phyloP scores from a whole-genome alignment of 2,797 vertebrate genomes.

The Sparus aurata region DNA sequence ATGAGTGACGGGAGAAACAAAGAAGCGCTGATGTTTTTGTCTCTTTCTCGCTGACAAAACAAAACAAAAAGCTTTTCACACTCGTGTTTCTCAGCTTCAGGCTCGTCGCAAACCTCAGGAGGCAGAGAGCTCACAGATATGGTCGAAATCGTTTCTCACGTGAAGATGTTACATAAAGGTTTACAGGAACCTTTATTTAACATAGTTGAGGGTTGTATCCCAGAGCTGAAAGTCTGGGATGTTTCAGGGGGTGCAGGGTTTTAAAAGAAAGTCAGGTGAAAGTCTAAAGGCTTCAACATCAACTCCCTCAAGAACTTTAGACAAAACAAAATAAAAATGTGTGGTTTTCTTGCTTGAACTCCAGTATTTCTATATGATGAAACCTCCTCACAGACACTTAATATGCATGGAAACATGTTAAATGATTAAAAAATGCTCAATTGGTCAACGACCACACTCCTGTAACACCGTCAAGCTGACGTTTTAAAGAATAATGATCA shows the following conservation, averaged over 20 bases:
- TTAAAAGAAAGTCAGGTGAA: neutral
- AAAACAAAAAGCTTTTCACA: constrained; percentile 30
- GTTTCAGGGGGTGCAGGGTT: neutral
- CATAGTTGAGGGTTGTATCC: neutral
- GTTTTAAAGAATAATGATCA: too few species aligned
- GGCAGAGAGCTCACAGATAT: neutral
- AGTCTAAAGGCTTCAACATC: too few species aligned
- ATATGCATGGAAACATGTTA: too few species aligned
- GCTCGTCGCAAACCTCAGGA: neutral
- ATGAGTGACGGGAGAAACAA: constrained; percentile 19
- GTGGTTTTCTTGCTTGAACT: too few species aligned
- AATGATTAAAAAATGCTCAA: neutral
- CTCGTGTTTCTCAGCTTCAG: neutral
- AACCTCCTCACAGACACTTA: too few species aligned
- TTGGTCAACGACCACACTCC: neutral
- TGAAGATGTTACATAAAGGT: neutral
- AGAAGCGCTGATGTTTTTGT: constrained; percentile 9
- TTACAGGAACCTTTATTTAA: too few species aligned
- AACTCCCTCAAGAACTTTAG: too few species aligned
- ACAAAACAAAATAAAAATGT: too few species aligned
- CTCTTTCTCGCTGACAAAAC: neutral
- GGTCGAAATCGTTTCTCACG: neutral
- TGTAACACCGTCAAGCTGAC: too few species aligned
- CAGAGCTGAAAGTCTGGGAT: neutral
- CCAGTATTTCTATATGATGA: too few species aligned